Conservation (phyloP, 2,797 vertebrate species). For the Clarias platycephalus region DNA sequence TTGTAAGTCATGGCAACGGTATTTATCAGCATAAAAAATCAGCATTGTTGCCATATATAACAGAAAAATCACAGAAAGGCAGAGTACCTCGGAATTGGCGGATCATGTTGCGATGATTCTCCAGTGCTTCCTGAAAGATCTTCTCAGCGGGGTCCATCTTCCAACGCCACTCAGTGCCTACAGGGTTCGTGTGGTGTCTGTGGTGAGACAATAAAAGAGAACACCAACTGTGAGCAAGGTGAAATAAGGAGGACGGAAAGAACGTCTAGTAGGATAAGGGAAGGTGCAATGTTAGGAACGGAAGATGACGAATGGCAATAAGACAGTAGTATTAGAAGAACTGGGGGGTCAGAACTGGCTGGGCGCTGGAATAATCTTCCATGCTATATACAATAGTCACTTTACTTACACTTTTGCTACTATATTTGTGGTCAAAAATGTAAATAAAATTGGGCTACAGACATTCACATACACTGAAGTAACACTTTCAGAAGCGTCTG, state of each 20-base stretch:
- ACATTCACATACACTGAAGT: not conserved
- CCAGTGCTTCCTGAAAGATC: conserved; percentile 85
- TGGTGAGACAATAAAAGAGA: conserved; percentile 35
- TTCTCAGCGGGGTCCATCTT: conserved; percentile 90
- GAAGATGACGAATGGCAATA: not conserved
- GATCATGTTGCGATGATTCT: conserved; percentile 90
- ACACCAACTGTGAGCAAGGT: conserved; percentile 26
- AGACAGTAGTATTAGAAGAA: not conserved
- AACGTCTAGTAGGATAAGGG: not conserved
- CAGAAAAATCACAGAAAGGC: not conserved
- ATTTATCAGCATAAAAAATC: not conserved
- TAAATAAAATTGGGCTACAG: not conserved
- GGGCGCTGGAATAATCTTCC: not conserved
- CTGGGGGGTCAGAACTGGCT: not conserved
- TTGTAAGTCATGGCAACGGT: not conserved
- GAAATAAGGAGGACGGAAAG: not conserved
- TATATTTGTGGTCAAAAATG: not conserved
- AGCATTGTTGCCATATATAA: not conserved
- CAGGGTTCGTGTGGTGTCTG: conserved; percentile 96
- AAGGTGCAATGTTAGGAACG: too few relatives aligned
- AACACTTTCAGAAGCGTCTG: too few relatives aligned
- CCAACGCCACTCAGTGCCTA: conserved; percentile 95
- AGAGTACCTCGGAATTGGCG: conserved; percentile 89
- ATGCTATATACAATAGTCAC: not conserved
- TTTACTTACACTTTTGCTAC: not conserved